Percentiles rank a stretch among this genome's conserved stretches.
phyloP scores from a whole-genome alignment of 1,140 invertebrate genomes.

The Formica exsecta region DNA sequence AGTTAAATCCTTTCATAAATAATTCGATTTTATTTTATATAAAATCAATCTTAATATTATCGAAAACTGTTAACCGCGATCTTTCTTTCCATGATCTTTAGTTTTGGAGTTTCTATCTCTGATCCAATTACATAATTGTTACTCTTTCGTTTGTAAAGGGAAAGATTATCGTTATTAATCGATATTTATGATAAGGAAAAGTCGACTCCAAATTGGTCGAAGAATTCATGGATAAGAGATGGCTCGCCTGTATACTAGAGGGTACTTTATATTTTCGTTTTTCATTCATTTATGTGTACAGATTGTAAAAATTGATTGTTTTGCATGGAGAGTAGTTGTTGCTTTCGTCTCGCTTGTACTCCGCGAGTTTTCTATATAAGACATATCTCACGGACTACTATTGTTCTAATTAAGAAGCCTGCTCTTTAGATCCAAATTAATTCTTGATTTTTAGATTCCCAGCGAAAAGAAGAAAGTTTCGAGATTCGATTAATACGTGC shows the following conservation, averaged over 20 bases:
- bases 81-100: background rate
- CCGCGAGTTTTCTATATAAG: background rate
- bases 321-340: slow-evolving; percentile 47
- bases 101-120: background rate
- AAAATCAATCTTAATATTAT: background rate
- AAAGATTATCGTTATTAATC: background rate
- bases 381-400: background rate
- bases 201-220: background rate
- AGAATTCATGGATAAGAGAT: background rate
- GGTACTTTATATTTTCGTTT: background rate
- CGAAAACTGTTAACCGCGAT: background rate
- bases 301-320: slow-evolving; percentile 35
- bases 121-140: background rate
- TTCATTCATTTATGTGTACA: slow-evolving; percentile 9
- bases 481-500: background rate
- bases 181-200: background rate
- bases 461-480: background rate
- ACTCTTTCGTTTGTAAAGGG: background rate
- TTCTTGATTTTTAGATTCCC: slow-evolving; percentile 5
- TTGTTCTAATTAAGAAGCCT: background rate
- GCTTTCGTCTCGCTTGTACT: slow-evolving; percentile 1
- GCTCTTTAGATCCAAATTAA: background rate
- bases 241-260: background rate
- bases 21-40: background rate
- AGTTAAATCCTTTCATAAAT: slow-evolving; percentile 15